Base-by-base conservation (phyloP, 2,113 vertebrate species). In the Daboia siamensis region DNA sequence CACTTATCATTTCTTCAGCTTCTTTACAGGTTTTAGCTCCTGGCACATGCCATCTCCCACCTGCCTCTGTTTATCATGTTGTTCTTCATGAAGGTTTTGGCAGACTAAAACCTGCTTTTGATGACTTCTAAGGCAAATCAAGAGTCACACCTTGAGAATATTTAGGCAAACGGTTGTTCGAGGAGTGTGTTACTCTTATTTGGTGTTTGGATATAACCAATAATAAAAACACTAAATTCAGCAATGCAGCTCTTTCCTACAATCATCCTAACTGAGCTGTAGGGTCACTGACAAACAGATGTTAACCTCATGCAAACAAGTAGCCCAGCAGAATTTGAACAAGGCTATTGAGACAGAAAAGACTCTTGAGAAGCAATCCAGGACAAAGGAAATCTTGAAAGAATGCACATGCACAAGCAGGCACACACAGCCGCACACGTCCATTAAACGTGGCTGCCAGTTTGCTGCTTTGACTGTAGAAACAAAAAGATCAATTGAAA, bases 331-430 rank as follows among this genome's bases (percentile, higher is more conserved):
- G 59, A 86, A 46, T 91, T 91, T 61, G 87, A 64, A 54, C 33
- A 21, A 94, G 9, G 74, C 55, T 0, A 0, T 9, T n/a, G 86
- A 74, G 59, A 93, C 87, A 64, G 29, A 87, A 8, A 46, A 80
- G 51, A 59, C 20, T 93, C 39, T 55, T 52, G 56, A 92, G 54
- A 46, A 54, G 88, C 39, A 86, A 52, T 80, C 69, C 7, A 86
- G 64, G 55, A 88, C 92, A 92, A 92, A 92, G 69, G 85, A 52
- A 52, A 88, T 52, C 86, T 90, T 88, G 86, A 90, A 80, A 88
- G 89, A 80, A 88, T 15, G 56, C 87, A 57, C 64, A 80, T 80
- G 17, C 52, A n/a, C 74, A 64, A 12, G 57, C 59, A 64, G 4
- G 21, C 5, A n/a, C 17, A 7, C 57, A 74, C 39, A 56, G 84